These are phyloP conservation scores for Listronotus bonariensis DNA, from an alignment of 1,140 invertebrate species.

Conservation along the genomic window DNA sequence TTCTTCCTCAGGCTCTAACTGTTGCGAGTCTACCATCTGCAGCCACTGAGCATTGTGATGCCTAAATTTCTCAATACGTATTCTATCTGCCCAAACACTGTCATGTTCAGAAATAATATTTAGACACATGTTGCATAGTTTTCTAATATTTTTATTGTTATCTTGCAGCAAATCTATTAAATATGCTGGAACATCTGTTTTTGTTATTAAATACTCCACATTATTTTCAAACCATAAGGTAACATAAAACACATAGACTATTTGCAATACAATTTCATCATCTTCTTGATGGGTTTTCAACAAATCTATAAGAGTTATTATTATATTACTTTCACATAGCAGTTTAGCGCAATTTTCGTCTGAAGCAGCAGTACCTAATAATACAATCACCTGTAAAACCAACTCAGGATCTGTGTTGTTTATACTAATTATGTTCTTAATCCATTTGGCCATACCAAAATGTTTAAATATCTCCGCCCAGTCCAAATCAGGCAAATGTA, in stretches of 20 bases:
- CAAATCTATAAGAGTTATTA: slow-evolving; percentile 81
- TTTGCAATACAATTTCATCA: slow-evolving; percentile 94
- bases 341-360: slow-evolving; percentile 84
- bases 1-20: slow-evolving; percentile 63
- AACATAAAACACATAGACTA: slow-evolving; percentile 94
- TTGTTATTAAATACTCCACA: slow-evolving; percentile 80
- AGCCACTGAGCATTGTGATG: slow-evolving; percentile 98
- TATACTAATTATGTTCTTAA: slow-evolving; percentile 78
- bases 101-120: slow-evolving; percentile 91
- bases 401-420: slow-evolving; percentile 51
- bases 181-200: slow-evolving; percentile 91
- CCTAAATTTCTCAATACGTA: slow-evolving; percentile 93
- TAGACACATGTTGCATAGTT: slow-evolving; percentile 89
- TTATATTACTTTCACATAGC: slow-evolving; percentile 80
- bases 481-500: slow-evolving; percentile 86
- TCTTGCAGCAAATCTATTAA: slow-evolving; percentile 98
- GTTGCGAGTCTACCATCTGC: slow-evolving; percentile 78
- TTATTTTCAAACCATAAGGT: slow-evolving; percentile 84
- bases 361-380: slow-evolving; percentile 83
- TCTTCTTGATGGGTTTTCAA: slow-evolving; percentile 91
- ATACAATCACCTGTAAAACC: slow-evolving; percentile 69
- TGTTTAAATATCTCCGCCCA: slow-evolving; percentile 87
- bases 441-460: slow-evolving; percentile 88
- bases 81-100: slow-evolving; percentile 87
- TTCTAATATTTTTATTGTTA: slow-evolving; percentile 90